These are phyloP conservation scores for Siphamia tubifer DNA, from an alignment of 2,113 vertebrate species.

Conservation along the genomic window DNA sequence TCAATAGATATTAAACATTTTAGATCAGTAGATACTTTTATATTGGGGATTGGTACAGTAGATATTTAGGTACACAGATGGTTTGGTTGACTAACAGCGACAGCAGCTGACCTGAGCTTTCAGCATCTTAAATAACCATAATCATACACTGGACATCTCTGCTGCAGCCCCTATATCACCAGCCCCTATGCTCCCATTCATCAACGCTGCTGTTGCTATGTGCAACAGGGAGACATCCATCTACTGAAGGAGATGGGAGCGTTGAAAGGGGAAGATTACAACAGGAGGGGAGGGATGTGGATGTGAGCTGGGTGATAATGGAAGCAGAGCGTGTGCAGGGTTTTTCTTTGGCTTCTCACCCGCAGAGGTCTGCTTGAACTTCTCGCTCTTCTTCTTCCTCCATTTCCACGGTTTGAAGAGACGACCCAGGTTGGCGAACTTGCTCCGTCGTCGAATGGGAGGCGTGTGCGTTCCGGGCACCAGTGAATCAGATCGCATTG, in stretches of 20 bases:
- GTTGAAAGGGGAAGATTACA: not conserved
- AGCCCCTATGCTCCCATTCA: not conserved
- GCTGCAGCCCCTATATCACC: not conserved
- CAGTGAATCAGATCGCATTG: conserved; percentile 96
- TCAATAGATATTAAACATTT: too few species aligned
- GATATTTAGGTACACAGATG: too few species aligned
- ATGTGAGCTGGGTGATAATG: not conserved
- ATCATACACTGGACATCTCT: not conserved
- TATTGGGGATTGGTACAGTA: too few species aligned
- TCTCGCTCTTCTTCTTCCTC: conserved; percentile 99
- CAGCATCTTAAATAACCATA: conserved; percentile 2
- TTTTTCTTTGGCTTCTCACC: conserved; percentile 76
- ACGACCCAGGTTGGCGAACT: conserved; percentile 92
- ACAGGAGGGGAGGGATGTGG: not conserved
- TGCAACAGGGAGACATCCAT: conserved; percentile 6
- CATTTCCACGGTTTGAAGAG: conserved; percentile 99
- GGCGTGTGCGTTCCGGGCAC: conserved; percentile 97
- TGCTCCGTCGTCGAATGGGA: conserved; percentile 94
- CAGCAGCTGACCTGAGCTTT: not conserved
- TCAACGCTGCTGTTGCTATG: conserved; percentile 11
- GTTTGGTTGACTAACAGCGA: not conserved
- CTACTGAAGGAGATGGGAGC: not conserved
- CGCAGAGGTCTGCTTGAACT: conserved; percentile 97
- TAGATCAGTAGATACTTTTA: too few species aligned
- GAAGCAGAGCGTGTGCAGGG: not conserved